Conservation (phyloP, 2,888 invertebrate genomes). For the Calliphora vomitoria region DNA sequence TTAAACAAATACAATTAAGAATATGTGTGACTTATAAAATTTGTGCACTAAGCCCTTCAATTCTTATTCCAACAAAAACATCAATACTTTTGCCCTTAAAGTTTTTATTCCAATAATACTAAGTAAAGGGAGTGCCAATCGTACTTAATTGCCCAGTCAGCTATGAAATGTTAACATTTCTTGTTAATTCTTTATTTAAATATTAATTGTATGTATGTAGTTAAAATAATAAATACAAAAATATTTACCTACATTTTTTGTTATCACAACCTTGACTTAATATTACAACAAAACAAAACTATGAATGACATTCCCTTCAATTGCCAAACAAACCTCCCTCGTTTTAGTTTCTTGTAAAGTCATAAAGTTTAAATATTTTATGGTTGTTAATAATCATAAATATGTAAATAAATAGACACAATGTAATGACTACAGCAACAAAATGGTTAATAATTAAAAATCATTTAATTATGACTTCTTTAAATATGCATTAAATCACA, state of each 20-base stretch:
- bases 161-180: not conserved
- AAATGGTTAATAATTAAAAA: slow-evolving; percentile 44
- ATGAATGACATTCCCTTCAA: slow-evolving; percentile 7
- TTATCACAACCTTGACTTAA: not conserved
- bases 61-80: no score
- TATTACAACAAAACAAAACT: not conserved
- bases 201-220: not conserved
- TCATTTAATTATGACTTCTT: slow-evolving; percentile 54
- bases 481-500: slow-evolving; percentile 28
- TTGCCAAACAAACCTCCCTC: not conserved
- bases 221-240: slow-evolving; percentile 3
- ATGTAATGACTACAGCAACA: not conserved
- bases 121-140: not conserved
- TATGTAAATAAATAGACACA: no score
- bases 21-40: no score
- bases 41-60: no score
- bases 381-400: not conserved
- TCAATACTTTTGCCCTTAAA: not conserved
- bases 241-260: not conserved
- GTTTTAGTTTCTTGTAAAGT: not conserved
- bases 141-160: not conserved
- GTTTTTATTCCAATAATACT: not conserved
- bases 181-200: not conserved
- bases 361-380: slow-evolving; percentile 10
- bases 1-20: no score